Conservation (phyloP, 2,113 vertebrate species). For the Climacteris rufus region DNA sequence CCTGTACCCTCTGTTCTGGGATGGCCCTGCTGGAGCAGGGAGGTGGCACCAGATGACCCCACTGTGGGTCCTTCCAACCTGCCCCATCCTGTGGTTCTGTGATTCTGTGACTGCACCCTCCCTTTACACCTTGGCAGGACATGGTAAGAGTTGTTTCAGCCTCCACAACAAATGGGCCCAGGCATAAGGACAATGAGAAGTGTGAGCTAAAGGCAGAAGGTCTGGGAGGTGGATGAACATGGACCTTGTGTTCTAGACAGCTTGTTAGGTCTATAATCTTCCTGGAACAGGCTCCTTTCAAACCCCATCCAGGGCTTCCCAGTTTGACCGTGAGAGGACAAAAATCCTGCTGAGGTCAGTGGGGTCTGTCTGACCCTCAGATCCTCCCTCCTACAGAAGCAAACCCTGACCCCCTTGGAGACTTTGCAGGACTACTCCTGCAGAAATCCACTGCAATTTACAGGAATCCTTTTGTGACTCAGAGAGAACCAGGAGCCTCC, state of each 20-base stretch:
- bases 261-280: background rate
- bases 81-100: background rate
- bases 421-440: background rate
- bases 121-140: background rate
- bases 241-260: background rate
- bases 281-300: background rate
- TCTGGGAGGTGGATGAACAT: background rate
- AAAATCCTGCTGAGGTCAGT: background rate
- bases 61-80: background rate
- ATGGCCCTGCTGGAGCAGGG: background rate
- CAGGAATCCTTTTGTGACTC: background rate
- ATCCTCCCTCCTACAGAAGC: background rate
- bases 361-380: background rate
- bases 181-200: background rate
- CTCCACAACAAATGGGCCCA: background rate
- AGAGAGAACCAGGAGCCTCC: background rate
- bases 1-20: background rate
- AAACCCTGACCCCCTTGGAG: background rate
- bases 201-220: background rate
- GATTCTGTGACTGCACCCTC: background rate
- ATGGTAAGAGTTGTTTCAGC: background rate
- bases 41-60: accelerated
- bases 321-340: background rate
- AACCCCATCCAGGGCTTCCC: background rate
- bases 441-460: background rate